Evolutionary conservation across 1,140 invertebrate genomes (phyloP).

Genomic region (Caerostris darwini): DNA sequence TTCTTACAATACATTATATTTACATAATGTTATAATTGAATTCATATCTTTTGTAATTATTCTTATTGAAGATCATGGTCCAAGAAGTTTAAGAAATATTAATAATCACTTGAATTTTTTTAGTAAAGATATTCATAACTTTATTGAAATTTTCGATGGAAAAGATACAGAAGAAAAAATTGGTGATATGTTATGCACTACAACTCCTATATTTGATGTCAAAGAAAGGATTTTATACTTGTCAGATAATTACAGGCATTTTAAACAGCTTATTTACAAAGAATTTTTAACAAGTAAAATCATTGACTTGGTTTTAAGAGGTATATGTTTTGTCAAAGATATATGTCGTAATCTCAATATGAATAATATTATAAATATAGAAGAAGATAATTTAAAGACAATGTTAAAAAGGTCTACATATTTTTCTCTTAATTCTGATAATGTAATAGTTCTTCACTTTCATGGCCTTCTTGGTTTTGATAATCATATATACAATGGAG

Average conservation of each 20-base stretch:
- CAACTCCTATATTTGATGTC: conserved; percentile 11
- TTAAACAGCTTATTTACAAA: background rate
- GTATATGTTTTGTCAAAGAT: background rate
- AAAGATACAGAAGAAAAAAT: conserved; percentile 7
- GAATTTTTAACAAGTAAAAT: conserved; percentile 43
- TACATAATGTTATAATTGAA: conserved; percentile 50
- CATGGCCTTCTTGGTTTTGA: conserved; percentile 20
- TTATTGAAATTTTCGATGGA: conserved; percentile 31
- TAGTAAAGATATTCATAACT: conserved; percentile 3
- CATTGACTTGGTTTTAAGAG: conserved; percentile 37
- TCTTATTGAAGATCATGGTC: conserved; percentile 5
- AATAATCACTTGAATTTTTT: conserved; percentile 39
- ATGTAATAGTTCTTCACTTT: background rate
- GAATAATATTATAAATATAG: conserved; percentile 7
- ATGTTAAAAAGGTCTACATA: conserved; percentile 14
- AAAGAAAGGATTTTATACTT: background rate
- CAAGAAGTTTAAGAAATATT: background rate
- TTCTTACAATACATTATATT: conserved; percentile 3
- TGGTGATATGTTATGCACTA: background rate
- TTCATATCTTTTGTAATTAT: conserved; percentile 46
- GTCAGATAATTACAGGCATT: background rate
- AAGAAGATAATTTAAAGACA: background rate
- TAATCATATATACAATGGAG: background rate
- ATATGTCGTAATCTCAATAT: conserved; percentile 42
- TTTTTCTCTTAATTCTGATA: background rate